phyloP scores from a whole-genome alignment of 2,113 vertebrate species.

The Varanus komodoensis region DNA sequence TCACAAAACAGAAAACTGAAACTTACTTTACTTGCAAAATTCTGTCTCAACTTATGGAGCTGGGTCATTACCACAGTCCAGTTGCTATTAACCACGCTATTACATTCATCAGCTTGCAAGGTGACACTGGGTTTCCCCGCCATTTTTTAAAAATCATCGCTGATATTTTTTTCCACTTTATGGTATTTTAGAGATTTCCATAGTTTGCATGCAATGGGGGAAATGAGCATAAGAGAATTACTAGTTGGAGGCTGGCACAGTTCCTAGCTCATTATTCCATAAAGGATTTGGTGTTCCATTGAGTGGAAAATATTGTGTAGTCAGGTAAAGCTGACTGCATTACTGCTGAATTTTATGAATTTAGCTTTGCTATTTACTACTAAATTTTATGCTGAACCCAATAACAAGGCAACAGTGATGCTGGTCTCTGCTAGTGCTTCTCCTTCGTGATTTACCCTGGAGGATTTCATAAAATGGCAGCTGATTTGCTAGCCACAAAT shows the following conservation, averaged over 20 bases:
- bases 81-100: slow-evolving; percentile 10
- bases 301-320: not conserved
- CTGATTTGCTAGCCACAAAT: slow-evolving; percentile 4
- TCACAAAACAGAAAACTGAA: not conserved
- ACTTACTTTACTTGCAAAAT: slow-evolving; percentile 43
- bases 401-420: slow-evolving; percentile 31
- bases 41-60: not conserved
- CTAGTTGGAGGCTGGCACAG: not conserved
- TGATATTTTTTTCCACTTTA: not conserved
- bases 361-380: slow-evolving; percentile 24
- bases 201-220: slow-evolving; percentile 13
- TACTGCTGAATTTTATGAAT: slow-evolving; percentile 26
- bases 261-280: not conserved
- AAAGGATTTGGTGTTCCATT: not conserved
- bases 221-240: slow-evolving; percentile 32
- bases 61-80: slow-evolving; percentile 46
- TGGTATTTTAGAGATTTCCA: not conserved
- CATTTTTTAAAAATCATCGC: not conserved
- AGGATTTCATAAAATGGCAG: slow-evolving; percentile 23
- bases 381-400: slow-evolving; percentile 32
- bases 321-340: not conserved
- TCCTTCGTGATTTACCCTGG: slow-evolving; percentile 10
- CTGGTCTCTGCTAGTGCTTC: slow-evolving; percentile 14
- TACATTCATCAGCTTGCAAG: slow-evolving; percentile 22
- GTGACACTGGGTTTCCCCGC: slow-evolving; percentile 15